Percentiles rank a stretch among this genome's conserved stretches.
Conservation (phyloP, 2,113 vertebrate species). For the Bettongia penicillata region DNA sequence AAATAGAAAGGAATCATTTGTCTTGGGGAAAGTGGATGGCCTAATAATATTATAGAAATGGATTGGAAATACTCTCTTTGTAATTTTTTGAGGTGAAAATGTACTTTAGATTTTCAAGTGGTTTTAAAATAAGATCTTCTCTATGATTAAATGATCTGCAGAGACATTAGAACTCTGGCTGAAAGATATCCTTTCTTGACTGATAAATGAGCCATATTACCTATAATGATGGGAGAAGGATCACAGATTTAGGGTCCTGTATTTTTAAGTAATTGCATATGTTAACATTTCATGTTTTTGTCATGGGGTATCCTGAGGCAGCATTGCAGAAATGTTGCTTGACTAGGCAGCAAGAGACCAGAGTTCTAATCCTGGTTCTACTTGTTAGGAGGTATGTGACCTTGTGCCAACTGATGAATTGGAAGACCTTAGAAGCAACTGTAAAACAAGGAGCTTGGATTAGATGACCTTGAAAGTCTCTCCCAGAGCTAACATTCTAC, state of each 20-base stretch:
- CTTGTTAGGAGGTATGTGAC: background rate
- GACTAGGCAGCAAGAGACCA: background rate
- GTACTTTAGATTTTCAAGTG: constrained; percentile 35
- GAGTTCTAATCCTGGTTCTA: background rate
- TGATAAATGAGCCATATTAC: constrained; percentile 8
- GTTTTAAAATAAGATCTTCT: constrained; percentile 48
- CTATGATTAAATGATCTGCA: constrained; percentile 43
- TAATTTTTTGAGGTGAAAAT: constrained; percentile 30
- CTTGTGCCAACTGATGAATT: background rate
- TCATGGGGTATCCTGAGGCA: background rate
- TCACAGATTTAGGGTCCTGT: background rate
- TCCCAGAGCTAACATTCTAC: background rate
- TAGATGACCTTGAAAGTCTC: background rate
- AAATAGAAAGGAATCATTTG: background rate
- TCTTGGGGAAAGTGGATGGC: background rate
- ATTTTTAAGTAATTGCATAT: constrained; percentile 42
- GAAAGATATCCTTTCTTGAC: constrained; percentile 35
- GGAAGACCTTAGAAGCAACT: background rate
- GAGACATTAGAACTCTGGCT: constrained; percentile 13
- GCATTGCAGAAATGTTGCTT: background rate
- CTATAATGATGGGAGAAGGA: background rate
- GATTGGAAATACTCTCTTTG: constrained; percentile 10
- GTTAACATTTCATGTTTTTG: constrained; percentile 49
- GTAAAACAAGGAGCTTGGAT: background rate
- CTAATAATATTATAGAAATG: constrained; percentile 3